Conservation (phyloP, 2,113 vertebrate species). For the Brachionichthys hirsutus region DNA sequence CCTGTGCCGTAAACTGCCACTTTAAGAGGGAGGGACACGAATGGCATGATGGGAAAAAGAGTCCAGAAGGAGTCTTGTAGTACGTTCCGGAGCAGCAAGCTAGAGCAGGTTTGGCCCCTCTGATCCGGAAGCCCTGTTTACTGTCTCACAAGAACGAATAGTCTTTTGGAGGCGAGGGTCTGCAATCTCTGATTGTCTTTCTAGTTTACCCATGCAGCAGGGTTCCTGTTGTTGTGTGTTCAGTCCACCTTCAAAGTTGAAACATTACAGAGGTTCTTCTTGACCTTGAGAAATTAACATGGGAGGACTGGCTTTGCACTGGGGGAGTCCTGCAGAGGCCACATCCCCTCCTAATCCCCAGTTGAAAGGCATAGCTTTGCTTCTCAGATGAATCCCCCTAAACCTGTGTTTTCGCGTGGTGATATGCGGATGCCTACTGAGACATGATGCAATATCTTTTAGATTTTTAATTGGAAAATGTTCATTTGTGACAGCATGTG, state of each 20-base stretch:
- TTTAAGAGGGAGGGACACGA: too few species aligned
- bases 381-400: slow-evolving; percentile 35
- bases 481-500: slow-evolving; percentile 6
- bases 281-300: slow-evolving; percentile 78
- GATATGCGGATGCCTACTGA: too few species aligned
- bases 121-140: too few species aligned
- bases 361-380: slow-evolving; percentile 60
- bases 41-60: too few species aligned
- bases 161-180: too few species aligned
- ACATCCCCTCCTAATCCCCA: slow-evolving; percentile 63
- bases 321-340: slow-evolving; percentile 64
- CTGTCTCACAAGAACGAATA: too few species aligned
- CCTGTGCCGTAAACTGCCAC: too few species aligned
- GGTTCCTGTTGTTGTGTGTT: slow-evolving; percentile 72
- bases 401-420: slow-evolving; percentile 5
- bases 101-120: too few species aligned
- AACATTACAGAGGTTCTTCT: slow-evolving; percentile 59
- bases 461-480: slow-evolving; percentile 12
- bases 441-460: too few species aligned
- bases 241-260: slow-evolving; percentile 68
- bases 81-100: too few species aligned
- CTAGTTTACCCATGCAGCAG: slow-evolving; percentile 57
- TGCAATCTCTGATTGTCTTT: too few species aligned
- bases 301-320: slow-evolving; percentile 65
- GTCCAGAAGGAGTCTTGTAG: too few species aligned